Percentiles rank a stretch among this genome's conserved stretches.
These are phyloP conservation scores for Entomobrya proxima DNA, from an alignment of 2,888 invertebrate genomes.

Conservation along the genomic window DNA sequence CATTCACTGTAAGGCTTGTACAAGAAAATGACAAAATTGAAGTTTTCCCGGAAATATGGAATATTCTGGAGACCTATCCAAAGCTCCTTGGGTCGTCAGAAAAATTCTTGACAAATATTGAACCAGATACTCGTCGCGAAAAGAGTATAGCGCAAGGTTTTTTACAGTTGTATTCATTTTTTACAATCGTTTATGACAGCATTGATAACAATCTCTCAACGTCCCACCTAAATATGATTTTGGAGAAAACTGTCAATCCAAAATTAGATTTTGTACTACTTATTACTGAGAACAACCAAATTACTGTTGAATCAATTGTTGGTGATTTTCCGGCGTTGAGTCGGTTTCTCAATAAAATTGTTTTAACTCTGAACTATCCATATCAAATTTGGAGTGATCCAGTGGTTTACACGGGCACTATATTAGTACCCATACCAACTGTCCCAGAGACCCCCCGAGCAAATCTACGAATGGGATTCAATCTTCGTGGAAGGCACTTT, in stretches of 20 bases:
- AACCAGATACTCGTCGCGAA: not conserved
- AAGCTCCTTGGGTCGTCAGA: not conserved
- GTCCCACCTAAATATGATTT: not conserved
- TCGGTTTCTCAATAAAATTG: constrained; percentile 1
- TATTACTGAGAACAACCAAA: not conserved
- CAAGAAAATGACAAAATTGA: not conserved
- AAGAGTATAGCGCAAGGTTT: not conserved
- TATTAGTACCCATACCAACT: not conserved
- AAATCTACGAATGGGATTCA: constrained; percentile 41
- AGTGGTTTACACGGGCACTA: not conserved
- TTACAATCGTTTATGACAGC: constrained; percentile 1
- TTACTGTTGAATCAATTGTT: not conserved
- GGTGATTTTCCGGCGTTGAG: not conserved
- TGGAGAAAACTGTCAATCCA: constrained; percentile 15
- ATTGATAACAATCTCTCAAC: not conserved
- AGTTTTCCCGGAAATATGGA: not conserved
- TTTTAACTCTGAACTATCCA: not conserved
- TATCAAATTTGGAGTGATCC: constrained; percentile 48
- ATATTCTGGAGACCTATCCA: not conserved
- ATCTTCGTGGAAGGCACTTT: constrained; percentile 34
- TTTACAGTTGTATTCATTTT: not conserved
- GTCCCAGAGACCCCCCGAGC: not conserved
- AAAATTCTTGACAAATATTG: not conserved
- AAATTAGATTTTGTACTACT: constrained; percentile 35
- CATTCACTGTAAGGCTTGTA: constrained; percentile 19